Base-by-base conservation (phyloP, 2,113 vertebrate species). In the Phrynocephalus versicolor region DNA sequence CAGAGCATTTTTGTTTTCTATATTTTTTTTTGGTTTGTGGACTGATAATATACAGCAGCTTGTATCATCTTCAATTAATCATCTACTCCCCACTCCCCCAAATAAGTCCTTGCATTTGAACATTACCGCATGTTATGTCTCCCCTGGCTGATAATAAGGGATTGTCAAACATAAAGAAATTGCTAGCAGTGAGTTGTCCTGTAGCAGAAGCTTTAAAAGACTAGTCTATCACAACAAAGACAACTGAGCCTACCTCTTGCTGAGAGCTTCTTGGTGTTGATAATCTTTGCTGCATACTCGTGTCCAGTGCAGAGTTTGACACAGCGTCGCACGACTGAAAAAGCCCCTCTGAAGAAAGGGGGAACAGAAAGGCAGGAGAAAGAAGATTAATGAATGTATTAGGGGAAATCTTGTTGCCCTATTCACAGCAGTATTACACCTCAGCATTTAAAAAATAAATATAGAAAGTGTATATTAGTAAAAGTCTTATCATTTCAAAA, bases 261-360 rank as follows among this genome's bases (percentile, higher is more conserved):
- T 0, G 98, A 98, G 67, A 99, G 97, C 94, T 99, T 99, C 96
- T 99, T 99, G 94, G 98, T 99, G 96, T 99, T 99, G 96, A 99
- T 99, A 94, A 99, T 99, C 96, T 99, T 99, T 91, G 98, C 98
- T 13, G 98, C 98, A 0, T 98, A 97, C 88, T 99, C 98, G 85
- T 99, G 98, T 92, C 98, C 98, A 0, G 97, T 97, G 94, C 97
- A 98, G 88, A 98, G 97, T 94, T 99, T 99, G 96, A 98, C 97
- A 71, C 98, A 99, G 91, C 98, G 97, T 77, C 98, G 97, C 90
- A 99, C 98, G 85, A 99, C 98, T 21, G 98, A 99, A 95, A 99
- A 99, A 86, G 98, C 98, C 87, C 98, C 98, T 95, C 98, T 99
- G 91, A 93, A 81, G 91, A 83, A 89, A 78, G 88, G 80, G 81